Base-by-base conservation (phyloP, 2,888 invertebrate species). In the Brachyptera putata region DNA sequence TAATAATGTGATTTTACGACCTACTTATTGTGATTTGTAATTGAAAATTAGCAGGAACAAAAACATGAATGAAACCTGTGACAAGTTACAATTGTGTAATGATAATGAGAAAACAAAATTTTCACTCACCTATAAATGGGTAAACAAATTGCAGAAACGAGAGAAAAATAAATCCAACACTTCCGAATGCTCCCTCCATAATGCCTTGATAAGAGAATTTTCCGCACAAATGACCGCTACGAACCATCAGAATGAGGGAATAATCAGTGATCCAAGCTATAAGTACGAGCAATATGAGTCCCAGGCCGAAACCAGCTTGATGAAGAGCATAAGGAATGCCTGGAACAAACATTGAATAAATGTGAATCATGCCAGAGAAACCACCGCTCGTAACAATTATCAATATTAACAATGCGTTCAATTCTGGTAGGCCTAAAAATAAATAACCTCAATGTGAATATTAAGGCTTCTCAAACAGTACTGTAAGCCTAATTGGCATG, bases 221-320 rank as follows among this genome's bases (percentile, higher is more conserved):
- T 24, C 89, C 89, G 65, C 87, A 84, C 57, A 89, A 77, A 70
- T 88, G 86, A 1, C 89, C 90, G 64, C 86, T 79, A 64, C 80
- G 78, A 62, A 91, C 86, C 84, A 91, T 85, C 66, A 91, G 75
- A 67, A 89, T 84, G 63, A 91, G 78, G 3, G 90, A 90, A 71
- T 89, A 90, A 75, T 91, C 91, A 61, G 91, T 91, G 50, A 91
- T 79, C 63, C 84, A 75, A 43, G 89, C 90, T 13, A 91, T 86
- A 26, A 87, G 68, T 58, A 85, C 74, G 65, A 91, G 75, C 55
- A 91, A 76, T 37, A 84, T 70, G 50, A 91, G 74, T 18, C 91
- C 91, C 56, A 90, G 77, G 13, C 88, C 89, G 69, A 91, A 87
- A 11, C 91, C 91, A 55, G 90, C 86, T 70, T 89, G 84, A 68